A percentile compares a stretch with the other conserved stretches of the same genome.
Conservation (phyloP, 2,888 invertebrate species). For the Chromoteleia sp. region DNA sequence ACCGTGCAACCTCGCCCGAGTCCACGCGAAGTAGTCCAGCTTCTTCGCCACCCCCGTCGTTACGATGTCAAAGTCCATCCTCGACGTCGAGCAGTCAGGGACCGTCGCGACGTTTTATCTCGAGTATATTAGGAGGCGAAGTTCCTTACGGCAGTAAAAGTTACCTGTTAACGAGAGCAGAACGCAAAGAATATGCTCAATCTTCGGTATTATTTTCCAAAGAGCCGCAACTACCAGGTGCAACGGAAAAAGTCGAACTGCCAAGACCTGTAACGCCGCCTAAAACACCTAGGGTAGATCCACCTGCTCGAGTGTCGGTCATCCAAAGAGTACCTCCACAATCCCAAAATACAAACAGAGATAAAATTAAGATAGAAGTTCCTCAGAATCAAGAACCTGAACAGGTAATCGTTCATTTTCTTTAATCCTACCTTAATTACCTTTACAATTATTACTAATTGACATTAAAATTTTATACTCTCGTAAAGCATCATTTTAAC, state of each 20-base stretch:
- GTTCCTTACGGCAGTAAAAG: conserved; percentile 92
- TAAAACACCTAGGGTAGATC: conserved; percentile 87
- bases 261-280: conserved; percentile 87
- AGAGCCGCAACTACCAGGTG: conserved; percentile 88
- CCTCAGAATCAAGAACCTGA: conserved; percentile 84
- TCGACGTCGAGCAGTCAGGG: conserved; percentile 74
- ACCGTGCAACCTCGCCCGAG: conserved; percentile 82
- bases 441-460: too few relatives aligned
- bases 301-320: conserved; percentile 91
- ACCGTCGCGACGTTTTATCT: conserved; percentile 89
- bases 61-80: conserved; percentile 72
- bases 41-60: conserved; percentile 78
- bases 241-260: conserved; percentile 82
- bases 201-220: conserved; percentile 85
- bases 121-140: conserved; percentile 92
- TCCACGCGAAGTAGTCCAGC: conserved; percentile 81
- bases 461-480: too few relatives aligned
- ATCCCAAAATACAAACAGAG: conserved; percentile 78
- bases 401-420: conserved; percentile 78
- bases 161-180: conserved; percentile 92
- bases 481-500: too few relatives aligned
- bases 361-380: conserved; percentile 81
- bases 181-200: conserved; percentile 90
- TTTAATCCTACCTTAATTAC: too few relatives aligned
- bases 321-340: conserved; percentile 91